Percentiles rank a stretch among this genome's conserved stretches.
Conservation (phyloP, 2,888 invertebrate genomes). For the Hesperia comma region DNA sequence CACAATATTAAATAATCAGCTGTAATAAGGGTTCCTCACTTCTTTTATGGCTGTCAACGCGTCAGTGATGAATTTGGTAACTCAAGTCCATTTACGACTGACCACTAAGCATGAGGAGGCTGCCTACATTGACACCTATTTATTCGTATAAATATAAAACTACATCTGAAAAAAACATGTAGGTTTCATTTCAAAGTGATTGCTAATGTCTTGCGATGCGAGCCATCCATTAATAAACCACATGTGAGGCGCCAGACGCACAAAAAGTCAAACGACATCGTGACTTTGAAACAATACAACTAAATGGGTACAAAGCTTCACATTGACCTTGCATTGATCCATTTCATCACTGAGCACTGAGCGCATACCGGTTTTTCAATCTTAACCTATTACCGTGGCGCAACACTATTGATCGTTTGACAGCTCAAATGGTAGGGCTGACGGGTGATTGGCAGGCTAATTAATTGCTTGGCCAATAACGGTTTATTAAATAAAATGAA, state of each 20-base stretch:
- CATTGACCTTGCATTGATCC: constrained; percentile 58
- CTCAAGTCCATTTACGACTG: too few relatives aligned
- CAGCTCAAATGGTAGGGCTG: constrained; percentile 42
- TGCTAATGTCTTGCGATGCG: not conserved
- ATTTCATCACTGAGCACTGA: constrained; percentile 51
- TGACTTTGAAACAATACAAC: constrained; percentile 36
- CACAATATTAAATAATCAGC: too few relatives aligned
- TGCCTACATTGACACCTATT: too few relatives aligned
- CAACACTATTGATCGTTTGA: constrained; percentile 54
- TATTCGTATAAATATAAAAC: too few relatives aligned
- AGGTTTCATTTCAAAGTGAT: not conserved
- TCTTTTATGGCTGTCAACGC: too few relatives aligned
- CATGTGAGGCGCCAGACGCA: constrained; percentile 26
- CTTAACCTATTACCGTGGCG: constrained; percentile 52
- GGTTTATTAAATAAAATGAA: constrained; percentile 12
- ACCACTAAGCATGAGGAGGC: too few relatives aligned
- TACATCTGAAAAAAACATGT: not conserved
- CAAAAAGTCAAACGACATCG: constrained; percentile 30
- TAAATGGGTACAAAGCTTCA: constrained; percentile 47
- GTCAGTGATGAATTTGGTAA: too few relatives aligned
- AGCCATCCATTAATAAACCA: constrained; percentile 14
- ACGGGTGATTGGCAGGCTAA: constrained; percentile 12
- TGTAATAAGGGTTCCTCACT: too few relatives aligned
- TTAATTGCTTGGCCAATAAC: constrained; percentile 15
- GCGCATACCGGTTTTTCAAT: constrained; percentile 47